A percentile compares a stretch with the other conserved stretches of the same genome.
These are phyloP conservation scores for Heliconius erato DNA, from an alignment of 2,888 invertebrate species.

Conservation along the genomic window DNA sequence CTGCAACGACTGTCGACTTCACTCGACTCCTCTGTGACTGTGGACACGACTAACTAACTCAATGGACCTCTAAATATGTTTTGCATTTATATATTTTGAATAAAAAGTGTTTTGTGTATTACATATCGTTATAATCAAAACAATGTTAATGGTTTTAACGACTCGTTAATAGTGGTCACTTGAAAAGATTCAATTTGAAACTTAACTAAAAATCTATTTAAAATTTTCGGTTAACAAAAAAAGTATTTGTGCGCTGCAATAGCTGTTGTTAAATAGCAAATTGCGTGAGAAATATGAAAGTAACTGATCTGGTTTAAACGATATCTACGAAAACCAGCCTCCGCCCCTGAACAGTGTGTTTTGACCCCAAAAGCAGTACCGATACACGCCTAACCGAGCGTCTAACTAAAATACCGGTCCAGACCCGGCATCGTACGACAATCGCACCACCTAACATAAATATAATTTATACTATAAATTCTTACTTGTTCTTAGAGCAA, in stretches of 20 bases:
- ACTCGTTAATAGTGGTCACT: not conserved
- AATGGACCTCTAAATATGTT: not conserved
- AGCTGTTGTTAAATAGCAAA: slow-evolving; percentile 32
- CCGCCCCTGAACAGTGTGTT: slow-evolving; percentile 53
- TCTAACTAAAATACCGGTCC: slow-evolving; percentile 56
- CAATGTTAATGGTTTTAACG: not conserved
- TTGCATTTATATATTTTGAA: not conserved
- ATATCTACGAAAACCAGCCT: slow-evolving; percentile 53
- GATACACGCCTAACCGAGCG: slow-evolving; percentile 38
- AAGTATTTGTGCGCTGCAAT: not conserved
- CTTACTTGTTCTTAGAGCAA: slow-evolving; percentile 41
- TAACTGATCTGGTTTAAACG: slow-evolving; percentile 52
- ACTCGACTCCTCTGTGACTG: slow-evolving; percentile 46
- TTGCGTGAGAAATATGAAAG: slow-evolving; percentile 52
- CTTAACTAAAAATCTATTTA: not conserved
- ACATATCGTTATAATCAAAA: not conserved
- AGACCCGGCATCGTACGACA: slow-evolving; percentile 67
- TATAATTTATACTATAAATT: slow-evolving; percentile 45
- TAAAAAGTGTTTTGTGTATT: not conserved
- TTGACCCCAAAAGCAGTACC: slow-evolving; percentile 52
- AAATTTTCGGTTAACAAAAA: not conserved
- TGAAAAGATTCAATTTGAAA: not conserved
- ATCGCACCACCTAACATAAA: slow-evolving; percentile 66
- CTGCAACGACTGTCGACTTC: slow-evolving; percentile 60
- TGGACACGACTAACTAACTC: not conserved